phyloP scores from a whole-genome alignment of 2,113 vertebrate genomes.

The Prochilodus magdalenae region DNA sequence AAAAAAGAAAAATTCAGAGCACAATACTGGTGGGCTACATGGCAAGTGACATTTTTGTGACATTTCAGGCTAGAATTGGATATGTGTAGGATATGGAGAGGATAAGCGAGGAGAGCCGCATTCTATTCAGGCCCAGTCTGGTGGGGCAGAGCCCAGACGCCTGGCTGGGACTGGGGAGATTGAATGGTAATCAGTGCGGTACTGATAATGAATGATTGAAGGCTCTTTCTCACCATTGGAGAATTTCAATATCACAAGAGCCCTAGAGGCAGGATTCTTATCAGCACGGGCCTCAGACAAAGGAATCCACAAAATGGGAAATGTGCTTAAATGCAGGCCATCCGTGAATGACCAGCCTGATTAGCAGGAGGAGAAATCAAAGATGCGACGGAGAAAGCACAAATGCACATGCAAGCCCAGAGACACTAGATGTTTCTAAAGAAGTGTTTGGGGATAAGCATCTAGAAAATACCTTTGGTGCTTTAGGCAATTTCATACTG shows the following conservation, averaged over 20 bases:
- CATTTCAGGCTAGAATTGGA: conserved; percentile 78
- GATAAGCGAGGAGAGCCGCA: conserved; percentile 70
- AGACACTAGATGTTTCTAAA: conserved; percentile 30
- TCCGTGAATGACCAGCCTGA: conserved; percentile 71
- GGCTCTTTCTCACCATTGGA: conserved; percentile 76
- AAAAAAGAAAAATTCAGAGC: conserved; percentile 66
- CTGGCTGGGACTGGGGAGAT: conserved; percentile 72
- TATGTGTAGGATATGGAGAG: conserved; percentile 71
- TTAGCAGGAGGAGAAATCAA: conserved; percentile 75
- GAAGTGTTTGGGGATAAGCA: conserved; percentile 25
- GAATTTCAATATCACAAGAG: conserved; percentile 83
- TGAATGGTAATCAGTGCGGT: conserved; percentile 81
- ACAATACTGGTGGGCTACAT: conserved; percentile 48
- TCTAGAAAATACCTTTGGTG: conserved; percentile 34
- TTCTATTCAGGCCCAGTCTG: conserved; percentile 72
- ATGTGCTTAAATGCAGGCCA: conserved; percentile 78
- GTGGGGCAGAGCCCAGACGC: conserved; percentile 69
- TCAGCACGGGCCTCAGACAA: conserved; percentile 80
- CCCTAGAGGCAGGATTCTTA: conserved; percentile 81
- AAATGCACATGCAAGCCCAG: neutral
- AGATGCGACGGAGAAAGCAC: conserved; percentile 52
- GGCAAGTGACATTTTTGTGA: conserved; percentile 82
- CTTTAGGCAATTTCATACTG: conserved; percentile 41
- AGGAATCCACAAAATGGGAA: conserved; percentile 76
- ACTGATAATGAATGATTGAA: conserved; percentile 82